A percentile compares a stretch with the other conserved stretches of the same genome.
phyloP scores from a whole-genome alignment of 2,888 invertebrate species.

The Drosophila peninsularis region DNA sequence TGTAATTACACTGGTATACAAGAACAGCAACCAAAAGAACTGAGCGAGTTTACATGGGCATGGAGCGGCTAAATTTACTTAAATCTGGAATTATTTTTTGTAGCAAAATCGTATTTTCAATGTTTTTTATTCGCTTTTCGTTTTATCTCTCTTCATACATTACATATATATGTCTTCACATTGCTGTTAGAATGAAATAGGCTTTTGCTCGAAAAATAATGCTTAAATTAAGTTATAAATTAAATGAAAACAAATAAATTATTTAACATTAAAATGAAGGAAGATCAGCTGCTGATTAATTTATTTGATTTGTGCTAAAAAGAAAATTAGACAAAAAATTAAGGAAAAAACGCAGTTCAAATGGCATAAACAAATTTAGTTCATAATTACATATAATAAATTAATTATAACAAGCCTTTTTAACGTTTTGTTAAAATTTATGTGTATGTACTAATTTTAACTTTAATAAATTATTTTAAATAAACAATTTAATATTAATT shows the following conservation, averaged over 20 bases:
- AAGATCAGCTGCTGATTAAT: constrained; percentile 24
- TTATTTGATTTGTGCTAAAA: constrained; percentile 55
- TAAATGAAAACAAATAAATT: constrained; percentile 56
- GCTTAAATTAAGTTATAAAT: constrained; percentile 63
- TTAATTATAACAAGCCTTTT: constrained; percentile 50
- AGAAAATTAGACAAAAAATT: constrained; percentile 32
- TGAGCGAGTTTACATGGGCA: constrained; percentile 68
- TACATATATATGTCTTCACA: constrained; percentile 1
- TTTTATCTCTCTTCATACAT: constrained; percentile 32
- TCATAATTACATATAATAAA: constrained; percentile 48
- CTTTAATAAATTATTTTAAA: constrained; percentile 60
- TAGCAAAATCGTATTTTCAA: constrained; percentile 77
- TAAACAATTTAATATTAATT: constrained; percentile 18
- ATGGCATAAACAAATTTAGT: constrained; percentile 44
- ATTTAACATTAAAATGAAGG: constrained; percentile 34
- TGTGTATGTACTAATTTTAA: constrained; percentile 57
- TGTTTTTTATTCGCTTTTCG: constrained; percentile 63
- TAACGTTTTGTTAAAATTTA: constrained; percentile 52
- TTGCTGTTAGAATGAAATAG: constrained; percentile 62
- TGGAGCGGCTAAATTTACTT: constrained; percentile 63
- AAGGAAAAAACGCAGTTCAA: constrained; percentile 24
- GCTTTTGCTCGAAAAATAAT: constrained; percentile 78
- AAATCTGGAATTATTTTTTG: constrained; percentile 74
- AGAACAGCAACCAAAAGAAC: constrained; percentile 77
- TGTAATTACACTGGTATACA: constrained; percentile 61